Evolutionary conservation across 23 tunicate genomes (phyloP).

Genomic region (Halocynthia roretzi): DNA sequence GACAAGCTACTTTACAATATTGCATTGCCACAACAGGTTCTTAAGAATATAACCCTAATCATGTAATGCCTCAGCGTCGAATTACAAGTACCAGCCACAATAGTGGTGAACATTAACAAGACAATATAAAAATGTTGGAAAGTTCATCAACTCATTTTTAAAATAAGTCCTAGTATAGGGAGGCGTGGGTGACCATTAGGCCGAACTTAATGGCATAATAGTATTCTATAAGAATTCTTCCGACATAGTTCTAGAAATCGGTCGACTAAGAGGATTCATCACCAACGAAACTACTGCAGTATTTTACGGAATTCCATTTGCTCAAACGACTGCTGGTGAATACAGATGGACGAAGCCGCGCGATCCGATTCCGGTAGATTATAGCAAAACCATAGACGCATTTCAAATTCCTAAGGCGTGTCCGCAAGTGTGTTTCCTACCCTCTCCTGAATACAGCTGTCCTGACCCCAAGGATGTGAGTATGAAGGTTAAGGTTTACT

Average conservation of each 20-base stretch:
- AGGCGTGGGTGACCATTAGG: too few species aligned
- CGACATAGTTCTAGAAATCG: neutral
- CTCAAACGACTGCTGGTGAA: slow-evolving; percentile 3
- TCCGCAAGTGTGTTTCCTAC: slow-evolving; percentile 58
- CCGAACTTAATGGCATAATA: neutral
- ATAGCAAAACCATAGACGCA: neutral
- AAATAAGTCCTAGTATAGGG: too few species aligned
- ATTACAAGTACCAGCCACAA: too few species aligned
- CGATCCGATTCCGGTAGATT: slow-evolving; percentile 3
- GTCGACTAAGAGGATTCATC: slow-evolving; percentile 1
- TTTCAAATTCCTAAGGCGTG: slow-evolving; percentile 26
- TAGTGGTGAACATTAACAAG: too few species aligned
- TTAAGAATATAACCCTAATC: too few species aligned
- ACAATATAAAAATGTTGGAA: too few species aligned
- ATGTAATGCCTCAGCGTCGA: too few species aligned
- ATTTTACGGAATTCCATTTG: slow-evolving; percentile 8
- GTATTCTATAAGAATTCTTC: neutral
- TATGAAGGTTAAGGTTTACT: neutral
- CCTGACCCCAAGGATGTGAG: slow-evolving; percentile 13
- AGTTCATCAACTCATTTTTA: too few species aligned
- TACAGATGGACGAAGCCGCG: slow-evolving; percentile 5
- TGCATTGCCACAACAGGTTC: too few species aligned
- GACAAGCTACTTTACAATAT: too few species aligned
- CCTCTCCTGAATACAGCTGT: slow-evolving; percentile 69
- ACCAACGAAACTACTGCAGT: slow-evolving; percentile 10